Percentiles rank a stretch among this genome's conserved stretches.
Conservation (phyloP, 2,113 vertebrate species). For the Suricata suricatta region DNA sequence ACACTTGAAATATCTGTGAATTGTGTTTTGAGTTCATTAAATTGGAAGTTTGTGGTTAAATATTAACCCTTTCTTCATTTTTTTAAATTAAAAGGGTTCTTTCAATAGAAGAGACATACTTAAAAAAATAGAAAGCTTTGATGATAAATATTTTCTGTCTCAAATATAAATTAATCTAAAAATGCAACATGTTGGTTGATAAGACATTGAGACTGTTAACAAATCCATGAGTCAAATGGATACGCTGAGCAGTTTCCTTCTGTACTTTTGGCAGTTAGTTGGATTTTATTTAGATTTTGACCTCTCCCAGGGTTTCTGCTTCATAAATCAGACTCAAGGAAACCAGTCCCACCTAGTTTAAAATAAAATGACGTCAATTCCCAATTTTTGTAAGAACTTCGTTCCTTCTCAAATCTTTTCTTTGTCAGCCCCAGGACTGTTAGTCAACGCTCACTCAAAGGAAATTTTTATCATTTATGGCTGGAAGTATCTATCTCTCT, state of each 20-base stretch:
- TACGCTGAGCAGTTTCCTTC: background rate
- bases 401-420: background rate
- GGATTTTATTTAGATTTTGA: constrained; percentile 31
- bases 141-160: constrained; percentile 4
- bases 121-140: background rate
- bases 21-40: background rate
- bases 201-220: background rate
- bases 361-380: constrained; percentile 34
- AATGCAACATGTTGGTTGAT: background rate
- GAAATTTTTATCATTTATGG: background rate
- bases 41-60: background rate
- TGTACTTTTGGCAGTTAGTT: background rate
- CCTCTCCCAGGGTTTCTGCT: background rate
- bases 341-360: background rate
- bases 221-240: background rate
- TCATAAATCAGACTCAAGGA: background rate
- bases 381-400: background rate
- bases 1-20: constrained; percentile 49
- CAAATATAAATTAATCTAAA: constrained; percentile 15
- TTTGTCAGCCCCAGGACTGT: background rate
- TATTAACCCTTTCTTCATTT: background rate
- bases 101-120: constrained; percentile 19
- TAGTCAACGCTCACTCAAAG: background rate
- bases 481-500: background rate
- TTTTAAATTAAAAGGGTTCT: constrained; percentile 19